phyloP scores from a whole-genome alignment of 2,113 vertebrate genomes.

The Myotis davidii region DNA sequence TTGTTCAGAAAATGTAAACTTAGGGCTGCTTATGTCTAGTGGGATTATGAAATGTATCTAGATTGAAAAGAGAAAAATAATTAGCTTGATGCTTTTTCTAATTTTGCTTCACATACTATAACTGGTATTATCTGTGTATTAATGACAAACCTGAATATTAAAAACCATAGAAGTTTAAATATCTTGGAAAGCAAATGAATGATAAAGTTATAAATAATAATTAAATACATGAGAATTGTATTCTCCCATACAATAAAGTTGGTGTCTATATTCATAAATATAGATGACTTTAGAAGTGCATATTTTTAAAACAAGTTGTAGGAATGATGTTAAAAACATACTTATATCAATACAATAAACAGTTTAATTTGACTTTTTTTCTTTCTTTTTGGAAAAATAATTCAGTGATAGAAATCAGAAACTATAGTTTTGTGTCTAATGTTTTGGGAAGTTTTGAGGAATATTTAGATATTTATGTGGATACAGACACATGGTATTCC shows the following conservation, averaged over 20 bases:
- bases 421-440: neutral
- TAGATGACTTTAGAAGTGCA: neutral
- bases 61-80: conserved; percentile 79
- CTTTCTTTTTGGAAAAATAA: neutral
- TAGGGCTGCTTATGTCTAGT: conserved; percentile 78
- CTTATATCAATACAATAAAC: neutral
- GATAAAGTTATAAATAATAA: conserved; percentile 8
- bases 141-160: conserved; percentile 47
- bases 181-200: conserved; percentile 7
- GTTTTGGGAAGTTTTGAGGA: neutral
- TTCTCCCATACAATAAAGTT: neutral
- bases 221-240: neutral
- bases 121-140: conserved; percentile 40
- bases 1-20: conserved; percentile 86
- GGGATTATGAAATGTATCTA: conserved; percentile 79
- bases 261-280: neutral
- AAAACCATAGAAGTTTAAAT: neutral
- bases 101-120: neutral
- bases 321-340: neutral
- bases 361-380: neutral
- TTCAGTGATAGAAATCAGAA: neutral
- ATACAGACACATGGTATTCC: neutral
- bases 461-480: neutral
- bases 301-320: neutral
- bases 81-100: conserved; percentile 29